phyloP scores from a whole-genome alignment of 37 sponge, comb jelly and placozoan genomes.

The Oscarella lobularis region DNA sequence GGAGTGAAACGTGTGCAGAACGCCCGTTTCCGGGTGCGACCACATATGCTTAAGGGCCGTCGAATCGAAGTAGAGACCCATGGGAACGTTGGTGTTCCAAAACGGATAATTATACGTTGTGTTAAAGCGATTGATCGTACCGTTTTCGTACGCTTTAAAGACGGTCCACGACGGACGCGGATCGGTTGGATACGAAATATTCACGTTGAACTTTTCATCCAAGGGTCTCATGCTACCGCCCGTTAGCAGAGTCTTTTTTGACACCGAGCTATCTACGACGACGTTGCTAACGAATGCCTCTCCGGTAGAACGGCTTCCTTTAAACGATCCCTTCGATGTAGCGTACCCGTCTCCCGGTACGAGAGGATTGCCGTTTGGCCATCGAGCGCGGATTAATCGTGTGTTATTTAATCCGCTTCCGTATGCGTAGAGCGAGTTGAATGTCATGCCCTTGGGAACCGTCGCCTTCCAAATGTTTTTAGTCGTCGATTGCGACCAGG shows the following conservation, averaged over 20 bases:
- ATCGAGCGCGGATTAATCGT: slow-evolving; percentile 33
- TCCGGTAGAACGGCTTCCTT: neutral
- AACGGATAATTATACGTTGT: neutral
- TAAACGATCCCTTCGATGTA: neutral
- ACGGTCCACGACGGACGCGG: neutral
- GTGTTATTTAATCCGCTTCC: slow-evolving; percentile 16
- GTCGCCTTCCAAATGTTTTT: slow-evolving; percentile 25
- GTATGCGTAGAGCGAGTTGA: slow-evolving; percentile 17
- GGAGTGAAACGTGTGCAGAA: slow-evolving; percentile 29
- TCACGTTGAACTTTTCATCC: neutral
- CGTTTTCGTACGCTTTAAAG: neutral
- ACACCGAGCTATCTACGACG: neutral
- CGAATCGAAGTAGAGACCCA: slow-evolving; percentile 17
- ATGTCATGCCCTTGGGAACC: slow-evolving; percentile 19
- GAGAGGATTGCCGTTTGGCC: slow-evolving; percentile 64
- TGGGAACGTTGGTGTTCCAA: slow-evolving; percentile 7
- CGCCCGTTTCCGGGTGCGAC: slow-evolving; percentile 23
- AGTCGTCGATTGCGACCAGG: slow-evolving; percentile 26
- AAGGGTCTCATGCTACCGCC: neutral
- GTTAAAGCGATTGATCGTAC: neutral
- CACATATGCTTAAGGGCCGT: slow-evolving; percentile 20
- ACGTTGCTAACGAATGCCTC: neutral
- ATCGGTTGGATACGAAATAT: neutral
- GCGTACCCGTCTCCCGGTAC: slow-evolving; percentile 17
- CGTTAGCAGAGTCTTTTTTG: neutral